These are phyloP conservation scores for Pithys albifrons DNA, from an alignment of 2,113 vertebrate genomes.

Conservation along the genomic window DNA sequence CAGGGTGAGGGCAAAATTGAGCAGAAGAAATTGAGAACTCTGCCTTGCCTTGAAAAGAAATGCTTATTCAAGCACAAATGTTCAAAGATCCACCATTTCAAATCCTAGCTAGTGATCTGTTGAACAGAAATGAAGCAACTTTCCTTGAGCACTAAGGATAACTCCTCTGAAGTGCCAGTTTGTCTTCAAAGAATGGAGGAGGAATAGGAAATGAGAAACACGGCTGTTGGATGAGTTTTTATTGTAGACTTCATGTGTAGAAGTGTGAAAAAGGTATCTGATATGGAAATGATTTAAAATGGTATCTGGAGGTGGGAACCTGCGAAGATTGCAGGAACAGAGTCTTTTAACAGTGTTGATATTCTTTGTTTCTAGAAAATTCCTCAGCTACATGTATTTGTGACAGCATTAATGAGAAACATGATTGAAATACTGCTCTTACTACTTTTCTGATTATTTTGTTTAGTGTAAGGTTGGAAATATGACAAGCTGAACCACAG, in stretches of 20 bases:
- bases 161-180: neutral
- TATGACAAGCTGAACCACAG: neutral
- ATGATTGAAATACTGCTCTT: neutral
- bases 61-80: neutral
- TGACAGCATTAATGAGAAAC: neutral
- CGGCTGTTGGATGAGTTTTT: neutral
- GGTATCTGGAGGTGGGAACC: neutral
- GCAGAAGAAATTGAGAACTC: neutral
- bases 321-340: neutral
- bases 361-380: neutral
- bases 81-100: neutral
- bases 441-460: neutral
- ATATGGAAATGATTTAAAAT: neutral
- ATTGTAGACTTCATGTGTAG: neutral
- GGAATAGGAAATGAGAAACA: neutral
- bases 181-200: neutral
- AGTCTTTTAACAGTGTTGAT: neutral
- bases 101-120: neutral
- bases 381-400: neutral
- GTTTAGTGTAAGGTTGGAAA: neutral
- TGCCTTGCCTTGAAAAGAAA: neutral
- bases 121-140: neutral
- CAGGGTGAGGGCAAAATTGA: neutral
- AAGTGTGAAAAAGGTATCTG: neutral
- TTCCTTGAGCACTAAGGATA: neutral